These are phyloP conservation scores for Clarias magur DNA, from an alignment of 2,113 vertebrate species.

Conservation along the genomic window DNA sequence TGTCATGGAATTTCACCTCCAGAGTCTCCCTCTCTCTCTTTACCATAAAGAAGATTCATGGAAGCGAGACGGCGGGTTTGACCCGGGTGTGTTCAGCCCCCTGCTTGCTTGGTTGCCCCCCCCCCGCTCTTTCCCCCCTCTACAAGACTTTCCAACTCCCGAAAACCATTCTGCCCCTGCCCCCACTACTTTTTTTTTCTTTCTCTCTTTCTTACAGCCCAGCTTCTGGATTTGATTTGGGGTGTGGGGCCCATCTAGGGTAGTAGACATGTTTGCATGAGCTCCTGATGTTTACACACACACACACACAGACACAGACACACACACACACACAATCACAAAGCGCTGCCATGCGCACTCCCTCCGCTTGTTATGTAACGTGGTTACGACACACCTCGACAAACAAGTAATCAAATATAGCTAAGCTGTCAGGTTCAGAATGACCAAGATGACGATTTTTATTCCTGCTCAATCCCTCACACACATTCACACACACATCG, in stretches of 20 bases:
- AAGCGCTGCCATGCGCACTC: conserved; percentile 46
- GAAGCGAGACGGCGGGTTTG: conserved; percentile 1
- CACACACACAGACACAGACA: conserved; percentile 40
- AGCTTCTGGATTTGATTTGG: conserved; percentile 55
- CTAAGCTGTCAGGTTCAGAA: background rate
- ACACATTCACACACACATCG: background rate
- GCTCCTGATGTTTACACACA: conserved; percentile 40
- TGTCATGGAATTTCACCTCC: conserved; percentile 47
- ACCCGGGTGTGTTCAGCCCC: conserved; percentile 21
- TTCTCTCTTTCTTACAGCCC: conserved; percentile 1
- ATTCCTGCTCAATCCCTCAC: background rate
- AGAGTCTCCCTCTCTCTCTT: background rate
- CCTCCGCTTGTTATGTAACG: conserved; percentile 68
- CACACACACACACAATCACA: conserved; percentile 47
- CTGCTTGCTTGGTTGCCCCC: background rate
- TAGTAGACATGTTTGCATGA: conserved; percentile 40
- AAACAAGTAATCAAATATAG: conserved; percentile 48
- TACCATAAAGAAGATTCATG: background rate
- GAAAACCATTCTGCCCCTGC: conserved; percentile 14
- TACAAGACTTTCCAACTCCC: conserved; percentile 17
- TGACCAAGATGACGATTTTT: background rate
- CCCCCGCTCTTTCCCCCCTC: background rate
- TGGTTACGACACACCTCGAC: conserved; percentile 64
- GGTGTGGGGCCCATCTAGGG: conserved; percentile 36
- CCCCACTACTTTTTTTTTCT: background rate